Percentiles rank a stretch among this genome's conserved stretches.
Conservation (phyloP, 2,888 invertebrate species). For the Drosophila parthenogenetica region DNA sequence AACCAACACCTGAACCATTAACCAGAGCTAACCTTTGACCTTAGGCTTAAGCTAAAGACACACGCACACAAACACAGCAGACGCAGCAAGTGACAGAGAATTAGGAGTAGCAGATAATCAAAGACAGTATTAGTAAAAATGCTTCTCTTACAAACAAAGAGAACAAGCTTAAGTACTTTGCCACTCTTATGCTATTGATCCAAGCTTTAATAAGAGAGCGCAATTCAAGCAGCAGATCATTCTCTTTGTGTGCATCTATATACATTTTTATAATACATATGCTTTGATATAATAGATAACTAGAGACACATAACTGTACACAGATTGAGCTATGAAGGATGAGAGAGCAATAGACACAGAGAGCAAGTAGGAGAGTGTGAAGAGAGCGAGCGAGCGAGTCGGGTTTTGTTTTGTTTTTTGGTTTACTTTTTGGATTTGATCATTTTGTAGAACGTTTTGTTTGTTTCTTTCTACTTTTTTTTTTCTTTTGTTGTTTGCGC, state of each 20-base stretch:
- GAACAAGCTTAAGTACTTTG: no score
- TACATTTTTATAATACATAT: neutral
- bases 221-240: no score
- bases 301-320: slow-evolving; percentile 43
- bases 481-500: slow-evolving; percentile 28
- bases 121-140: slow-evolving; percentile 4
- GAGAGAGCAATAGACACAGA: slow-evolving; percentile 57
- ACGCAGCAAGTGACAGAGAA: slow-evolving; percentile 23
- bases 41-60: slow-evolving; percentile 30
- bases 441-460: slow-evolving; percentile 19
- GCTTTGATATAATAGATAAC: slow-evolving; percentile 6
- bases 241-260: no score
- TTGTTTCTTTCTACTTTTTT: neutral
- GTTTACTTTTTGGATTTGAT: slow-evolving; percentile 22
- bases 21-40: slow-evolving; percentile 42
- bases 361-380: slow-evolving; percentile 53
- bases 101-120: neutral
- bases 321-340: slow-evolving; percentile 56
- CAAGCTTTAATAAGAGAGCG: no score
- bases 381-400: slow-evolving; percentile 70
- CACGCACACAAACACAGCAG: slow-evolving; percentile 29
- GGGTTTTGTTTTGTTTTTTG: slow-evolving; percentile 40
- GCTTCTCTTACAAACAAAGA: no score
- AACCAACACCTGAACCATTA: slow-evolving; percentile 52
- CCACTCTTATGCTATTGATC: no score